phyloP scores from a whole-genome alignment of 2,113 vertebrate genomes.

The Callaeas wilsoni region DNA sequence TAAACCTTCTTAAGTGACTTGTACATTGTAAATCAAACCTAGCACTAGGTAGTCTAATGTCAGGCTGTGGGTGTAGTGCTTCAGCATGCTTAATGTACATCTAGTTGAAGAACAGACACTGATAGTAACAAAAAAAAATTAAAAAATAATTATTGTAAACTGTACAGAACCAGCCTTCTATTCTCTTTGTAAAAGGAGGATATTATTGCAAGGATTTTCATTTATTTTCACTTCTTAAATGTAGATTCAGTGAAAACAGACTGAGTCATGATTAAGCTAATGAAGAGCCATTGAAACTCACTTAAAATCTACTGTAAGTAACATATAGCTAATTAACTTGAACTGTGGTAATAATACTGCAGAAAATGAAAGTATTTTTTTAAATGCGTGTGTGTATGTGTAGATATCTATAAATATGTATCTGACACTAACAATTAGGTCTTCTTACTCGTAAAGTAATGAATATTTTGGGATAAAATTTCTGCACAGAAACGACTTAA shows the following conservation, averaged over 20 bases:
- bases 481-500: background rate
- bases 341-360: background rate
- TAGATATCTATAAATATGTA: background rate
- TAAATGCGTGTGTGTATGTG: rapidly evolving
- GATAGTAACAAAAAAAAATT: background rate
- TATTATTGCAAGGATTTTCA: background rate
- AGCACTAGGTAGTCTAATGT: background rate
- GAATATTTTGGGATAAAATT: background rate
- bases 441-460: background rate
- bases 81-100: background rate
- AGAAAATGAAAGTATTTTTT: background rate
- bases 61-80: background rate
- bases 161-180: background rate
- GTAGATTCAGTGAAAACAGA: background rate
- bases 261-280: background rate
- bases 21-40: background rate
- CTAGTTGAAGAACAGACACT: background rate
- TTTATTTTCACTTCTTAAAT: conserved; percentile 10
- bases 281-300: background rate
- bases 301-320: background rate
- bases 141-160: background rate
- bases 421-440: background rate
- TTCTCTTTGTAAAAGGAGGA: background rate
- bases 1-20: background rate
- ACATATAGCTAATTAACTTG: background rate